Evolutionary conservation across 2,797 vertebrate species (phyloP), one percentile per base, ranked within the genome.

Genomic region (Danio jaintianensis): DNA sequence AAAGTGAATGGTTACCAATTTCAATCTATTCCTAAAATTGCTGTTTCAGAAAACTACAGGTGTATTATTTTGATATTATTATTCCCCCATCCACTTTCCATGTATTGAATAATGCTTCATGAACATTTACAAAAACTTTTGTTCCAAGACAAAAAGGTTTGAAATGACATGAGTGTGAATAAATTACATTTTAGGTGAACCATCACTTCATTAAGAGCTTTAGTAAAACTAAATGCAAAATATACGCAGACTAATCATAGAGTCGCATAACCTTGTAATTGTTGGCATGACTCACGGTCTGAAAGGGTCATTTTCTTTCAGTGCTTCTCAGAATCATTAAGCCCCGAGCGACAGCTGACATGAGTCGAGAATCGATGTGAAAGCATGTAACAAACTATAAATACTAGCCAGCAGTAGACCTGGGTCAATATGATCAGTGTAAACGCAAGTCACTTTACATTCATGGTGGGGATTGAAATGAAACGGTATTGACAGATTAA

Each of bases 351-450:
- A 75, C 56, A 79, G 63, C 78, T 81, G 66, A 77, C 50, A 72
- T 29, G 42, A 43, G 38, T 59, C 10, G 12, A 58, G 47, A 59
- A 83, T 82, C 82, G 29, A 85, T 85, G 71, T 29, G 29, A 69
- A 43, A 67, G 47, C 76, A 82, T 64, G 82, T 82, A 70, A 43
- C 59, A 80, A 85, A 83, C 74, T 74, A 85, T 78, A 82, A 84
- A 80, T 62, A 80, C 48, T 74, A 53, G 72, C 79, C 58, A 80
- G 80, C 67, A 75, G 62, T 52, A 22, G 40, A 81, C 59, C 68
- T 75, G 77, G 55, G 52, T 78, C 83, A 75, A 63, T 84, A 66
- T 75, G 78, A 78, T 78, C 70, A 81, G 82, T 72, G 75, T 71
- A 71, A 59, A n/a, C 63, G 64, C 59, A 72, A 22, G 50, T 20